phyloP scores from a whole-genome alignment of 1,140 invertebrate genomes.

The Frieseomelitta varia region DNA sequence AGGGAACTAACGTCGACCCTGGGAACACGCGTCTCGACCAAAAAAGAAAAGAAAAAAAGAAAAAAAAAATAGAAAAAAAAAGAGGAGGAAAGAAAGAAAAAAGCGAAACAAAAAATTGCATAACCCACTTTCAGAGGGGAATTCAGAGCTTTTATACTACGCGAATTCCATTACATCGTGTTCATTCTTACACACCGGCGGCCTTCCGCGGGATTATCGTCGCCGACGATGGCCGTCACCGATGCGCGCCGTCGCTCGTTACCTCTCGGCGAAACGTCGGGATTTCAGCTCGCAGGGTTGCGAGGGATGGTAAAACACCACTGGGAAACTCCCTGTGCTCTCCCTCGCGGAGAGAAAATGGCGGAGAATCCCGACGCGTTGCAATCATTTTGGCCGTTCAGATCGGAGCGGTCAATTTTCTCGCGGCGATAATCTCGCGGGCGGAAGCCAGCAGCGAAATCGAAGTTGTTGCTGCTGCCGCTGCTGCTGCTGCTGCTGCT shows the following conservation, averaged over 20 bases:
- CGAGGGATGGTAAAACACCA: neutral
- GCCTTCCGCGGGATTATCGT: conserved; percentile 26
- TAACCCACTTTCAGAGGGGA: conserved; percentile 38
- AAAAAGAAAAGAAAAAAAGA: conserved; percentile 34
- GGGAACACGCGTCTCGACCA: conserved; percentile 47
- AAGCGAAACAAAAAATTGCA: conserved; percentile 33
- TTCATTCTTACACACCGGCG: conserved; percentile 31
- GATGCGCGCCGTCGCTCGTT: neutral
- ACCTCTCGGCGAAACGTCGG: neutral
- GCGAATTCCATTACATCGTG: conserved; percentile 45
- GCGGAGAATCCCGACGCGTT: neutral
- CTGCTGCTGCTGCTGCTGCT: too few species aligned
- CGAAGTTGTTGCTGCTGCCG: neutral
- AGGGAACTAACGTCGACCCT: conserved; percentile 38
- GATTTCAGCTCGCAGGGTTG: too few species aligned
- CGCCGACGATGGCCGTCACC: neutral
- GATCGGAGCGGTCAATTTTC: neutral
- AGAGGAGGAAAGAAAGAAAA: neutral
- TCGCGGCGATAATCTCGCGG: conserved; percentile 7
- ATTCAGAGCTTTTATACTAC: conserved; percentile 48
- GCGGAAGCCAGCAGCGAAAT: neutral
- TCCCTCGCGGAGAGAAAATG: neutral
- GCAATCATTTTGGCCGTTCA: neutral
- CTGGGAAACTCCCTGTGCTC: too few species aligned
- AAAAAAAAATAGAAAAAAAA: conserved; percentile 38